These are phyloP conservation scores for Tetheella fluctuosa DNA, from an alignment of 2,888 invertebrate species.

Conservation along the genomic window DNA sequence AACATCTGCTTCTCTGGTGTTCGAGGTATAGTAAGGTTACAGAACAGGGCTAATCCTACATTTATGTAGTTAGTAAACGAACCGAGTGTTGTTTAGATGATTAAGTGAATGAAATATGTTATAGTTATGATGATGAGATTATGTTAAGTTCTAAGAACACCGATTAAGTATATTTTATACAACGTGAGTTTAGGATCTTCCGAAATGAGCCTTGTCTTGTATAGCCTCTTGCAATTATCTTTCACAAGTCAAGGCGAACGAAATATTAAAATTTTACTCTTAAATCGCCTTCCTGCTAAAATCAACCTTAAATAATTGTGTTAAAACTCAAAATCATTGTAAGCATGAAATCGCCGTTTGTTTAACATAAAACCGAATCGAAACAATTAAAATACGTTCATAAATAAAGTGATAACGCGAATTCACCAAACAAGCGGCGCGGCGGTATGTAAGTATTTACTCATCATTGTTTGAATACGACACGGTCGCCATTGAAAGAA, in stretches of 20 bases:
- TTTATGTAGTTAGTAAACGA: too few relatives aligned
- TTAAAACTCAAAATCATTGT: not conserved
- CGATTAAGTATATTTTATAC: too few relatives aligned
- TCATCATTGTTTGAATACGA: conserved; percentile 34
- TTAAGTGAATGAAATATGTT: too few relatives aligned
- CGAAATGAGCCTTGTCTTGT: not conserved
- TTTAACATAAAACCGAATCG: conserved; percentile 18
- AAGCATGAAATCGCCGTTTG: conserved; percentile 14
- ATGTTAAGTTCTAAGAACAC: too few relatives aligned
- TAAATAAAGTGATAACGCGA: conserved; percentile 37
- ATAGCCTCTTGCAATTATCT: not conserved
- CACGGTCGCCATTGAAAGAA: conserved; percentile 26
- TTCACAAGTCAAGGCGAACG: not conserved
- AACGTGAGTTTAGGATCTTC: too few relatives aligned
- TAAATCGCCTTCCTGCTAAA: not conserved
- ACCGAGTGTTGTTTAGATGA: too few relatives aligned
- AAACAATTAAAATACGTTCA: conserved; percentile 30
- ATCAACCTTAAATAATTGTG: not conserved
- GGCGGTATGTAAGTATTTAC: conserved; percentile 14
- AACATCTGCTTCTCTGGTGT: not conserved
- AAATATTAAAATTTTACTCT: not conserved
- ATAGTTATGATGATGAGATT: too few relatives aligned
- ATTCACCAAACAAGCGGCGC: conserved; percentile 21
- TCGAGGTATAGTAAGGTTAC: not conserved
- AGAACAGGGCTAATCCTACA: too few relatives aligned